Base-by-base conservation (phyloP, 2,113 vertebrate species). In the Myotis davidii region DNA sequence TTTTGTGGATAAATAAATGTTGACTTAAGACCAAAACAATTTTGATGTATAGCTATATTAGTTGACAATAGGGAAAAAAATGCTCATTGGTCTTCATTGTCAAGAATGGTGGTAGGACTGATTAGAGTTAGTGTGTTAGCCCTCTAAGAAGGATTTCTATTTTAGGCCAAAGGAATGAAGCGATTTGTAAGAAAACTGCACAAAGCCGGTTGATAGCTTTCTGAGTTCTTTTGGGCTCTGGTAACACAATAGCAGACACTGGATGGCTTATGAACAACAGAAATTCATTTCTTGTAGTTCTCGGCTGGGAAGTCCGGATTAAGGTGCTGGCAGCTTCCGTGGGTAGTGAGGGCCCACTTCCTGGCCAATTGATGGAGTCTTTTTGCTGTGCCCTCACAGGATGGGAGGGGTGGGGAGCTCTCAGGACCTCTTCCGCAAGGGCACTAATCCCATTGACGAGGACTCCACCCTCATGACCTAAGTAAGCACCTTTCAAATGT, bases 1-100 rank as follows among this genome's bases (percentile, higher is more conserved):
- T 92, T 78, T 94, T 59, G 70, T 96, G 65, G 73, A 39, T 90
- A 88, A 74, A 52, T 77, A 81, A 94, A 73, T 64, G 23, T 89
- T 96, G 77, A 94, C 67, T 64, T 82, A 64, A 32, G 27, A 56
- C 48, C 21, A 14, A 92, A 64, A 77, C 67, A 84, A 32, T 74
- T 92, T 92, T 74, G 72, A 92, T 91, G 42, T 37, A 67, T 64
- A 32, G 50, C 27, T 65, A 18, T 65, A 67, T 88, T 32, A 69
- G 7, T 83, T 91, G 56, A 78, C 18, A 77, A 67, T 10, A 81
- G 76, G 37, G 77, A 72, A 64, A 89, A 82, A 90, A 81, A 74
- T 37, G 72, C 14, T 27, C 17, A 9, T 34, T 82, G 61, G 21
- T 89, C 20, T 90, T 87, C 42, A 90, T 45, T 39, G 11, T 91